These are phyloP conservation scores for Prinia subflava DNA, from an alignment of 2,113 vertebrate species.

Conservation along the genomic window DNA sequence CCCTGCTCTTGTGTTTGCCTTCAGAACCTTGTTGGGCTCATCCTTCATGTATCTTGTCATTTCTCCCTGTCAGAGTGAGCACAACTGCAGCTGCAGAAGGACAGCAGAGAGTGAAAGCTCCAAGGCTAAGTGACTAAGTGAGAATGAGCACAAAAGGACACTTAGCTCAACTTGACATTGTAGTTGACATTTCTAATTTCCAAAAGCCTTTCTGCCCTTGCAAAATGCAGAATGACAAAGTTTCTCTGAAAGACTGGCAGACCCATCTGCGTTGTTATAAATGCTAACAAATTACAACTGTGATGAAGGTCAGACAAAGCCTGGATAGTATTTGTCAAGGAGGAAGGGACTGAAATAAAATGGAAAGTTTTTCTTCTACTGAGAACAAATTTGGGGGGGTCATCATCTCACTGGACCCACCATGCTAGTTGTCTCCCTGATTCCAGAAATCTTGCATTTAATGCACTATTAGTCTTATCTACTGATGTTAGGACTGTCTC, in stretches of 20 bases:
- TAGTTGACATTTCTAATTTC: conserved; percentile 74
- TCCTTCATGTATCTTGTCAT: background rate
- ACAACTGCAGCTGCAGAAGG: conserved; percentile 35
- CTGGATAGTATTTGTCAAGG: conserved; percentile 40
- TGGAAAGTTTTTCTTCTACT: background rate
- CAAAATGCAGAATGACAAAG: conserved; percentile 66
- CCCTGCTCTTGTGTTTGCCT: background rate
- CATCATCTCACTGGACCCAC: background rate
- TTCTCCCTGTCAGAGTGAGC: background rate
- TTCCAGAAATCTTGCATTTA: background rate
- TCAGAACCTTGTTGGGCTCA: background rate
- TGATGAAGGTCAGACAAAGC: conserved; percentile 56
- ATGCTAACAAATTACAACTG: conserved; percentile 61
- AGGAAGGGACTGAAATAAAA: background rate
- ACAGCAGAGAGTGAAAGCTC: conserved; percentile 48
- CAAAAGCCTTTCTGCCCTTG: conserved; percentile 49
- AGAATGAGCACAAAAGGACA: conserved; percentile 49
- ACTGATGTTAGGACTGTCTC: background rate
- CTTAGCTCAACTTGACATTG: conserved; percentile 64
- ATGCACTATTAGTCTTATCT: background rate
- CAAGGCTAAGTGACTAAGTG: conserved; percentile 46
- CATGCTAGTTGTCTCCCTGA: background rate
- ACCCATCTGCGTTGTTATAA: conserved; percentile 58
- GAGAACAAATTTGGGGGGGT: background rate
- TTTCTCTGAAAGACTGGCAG: conserved; percentile 64